These are phyloP conservation scores for Regulus satrapa DNA, from an alignment of 2,113 vertebrate species.

Conservation along the genomic window DNA sequence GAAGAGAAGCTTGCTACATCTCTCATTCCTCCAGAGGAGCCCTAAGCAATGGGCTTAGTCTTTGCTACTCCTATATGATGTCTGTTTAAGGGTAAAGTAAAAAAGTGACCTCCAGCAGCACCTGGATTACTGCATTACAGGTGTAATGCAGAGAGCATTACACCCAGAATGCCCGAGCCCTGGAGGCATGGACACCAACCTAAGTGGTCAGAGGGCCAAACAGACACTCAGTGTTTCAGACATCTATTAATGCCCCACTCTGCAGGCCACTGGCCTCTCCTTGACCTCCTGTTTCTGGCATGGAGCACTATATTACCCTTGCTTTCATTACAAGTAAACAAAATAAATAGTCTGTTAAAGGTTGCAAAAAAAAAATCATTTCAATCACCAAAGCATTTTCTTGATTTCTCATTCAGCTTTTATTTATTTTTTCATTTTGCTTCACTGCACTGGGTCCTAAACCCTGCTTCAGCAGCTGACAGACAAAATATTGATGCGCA, in stretches of 20 bases:
- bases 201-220: background rate
- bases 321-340: background rate
- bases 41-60: background rate
- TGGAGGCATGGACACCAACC: background rate
- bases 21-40: background rate
- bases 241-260: background rate
- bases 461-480: background rate
- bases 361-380: background rate
- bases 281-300: background rate
- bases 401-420: background rate
- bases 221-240: fast-evolving
- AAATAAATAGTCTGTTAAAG: background rate
- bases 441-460: background rate
- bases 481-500: background rate
- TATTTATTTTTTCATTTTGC: fast-evolving
- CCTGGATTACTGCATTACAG: background rate
- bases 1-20: background rate
- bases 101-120: background rate
- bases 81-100: background rate
- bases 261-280: background rate
- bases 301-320: background rate
- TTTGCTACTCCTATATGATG: background rate
- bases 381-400: background rate
- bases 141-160: background rate
- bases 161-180: background rate